Conservation (phyloP, 2,888 invertebrate genomes). For the Campoplex nolae region DNA sequence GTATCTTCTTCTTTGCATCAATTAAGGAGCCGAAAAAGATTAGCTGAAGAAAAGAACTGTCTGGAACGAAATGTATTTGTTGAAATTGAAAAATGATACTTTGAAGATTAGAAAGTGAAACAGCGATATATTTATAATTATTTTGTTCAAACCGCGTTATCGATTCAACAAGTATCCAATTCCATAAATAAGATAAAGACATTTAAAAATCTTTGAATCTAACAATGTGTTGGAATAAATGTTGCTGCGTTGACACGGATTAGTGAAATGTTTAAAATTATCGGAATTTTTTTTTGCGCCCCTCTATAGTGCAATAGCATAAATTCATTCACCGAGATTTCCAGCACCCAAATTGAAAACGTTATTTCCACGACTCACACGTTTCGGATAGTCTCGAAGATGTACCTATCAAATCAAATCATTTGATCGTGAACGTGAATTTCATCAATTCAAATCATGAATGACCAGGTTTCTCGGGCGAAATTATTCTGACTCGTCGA, state of each 20-base stretch:
- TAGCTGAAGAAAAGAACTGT: not conserved
- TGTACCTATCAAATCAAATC: not conserved
- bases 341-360: not conserved
- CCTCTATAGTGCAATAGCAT: not conserved
- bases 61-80: not conserved
- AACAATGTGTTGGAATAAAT: not conserved
- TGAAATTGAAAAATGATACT: not conserved
- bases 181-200: not conserved
- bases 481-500: too few relatives aligned
- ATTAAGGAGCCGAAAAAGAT: not conserved
- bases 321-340: constrained; percentile 21
- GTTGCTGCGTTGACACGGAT: not conserved
- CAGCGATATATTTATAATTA: too few relatives aligned
- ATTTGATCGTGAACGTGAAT: constrained; percentile 28
- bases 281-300: not conserved
- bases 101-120: too few relatives aligned
- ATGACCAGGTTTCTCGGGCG: too few relatives aligned
- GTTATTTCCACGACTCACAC: constrained; percentile 25
- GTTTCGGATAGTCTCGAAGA: constrained; percentile 11
- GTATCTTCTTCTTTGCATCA: not conserved
- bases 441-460: not conserved
- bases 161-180: too few relatives aligned
- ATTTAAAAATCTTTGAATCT: not conserved
- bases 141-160: too few relatives aligned
- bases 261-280: not conserved